These are phyloP conservation scores for Brachystomella parvula DNA, from an alignment of 1,140 invertebrate species.

Conservation along the genomic window DNA sequence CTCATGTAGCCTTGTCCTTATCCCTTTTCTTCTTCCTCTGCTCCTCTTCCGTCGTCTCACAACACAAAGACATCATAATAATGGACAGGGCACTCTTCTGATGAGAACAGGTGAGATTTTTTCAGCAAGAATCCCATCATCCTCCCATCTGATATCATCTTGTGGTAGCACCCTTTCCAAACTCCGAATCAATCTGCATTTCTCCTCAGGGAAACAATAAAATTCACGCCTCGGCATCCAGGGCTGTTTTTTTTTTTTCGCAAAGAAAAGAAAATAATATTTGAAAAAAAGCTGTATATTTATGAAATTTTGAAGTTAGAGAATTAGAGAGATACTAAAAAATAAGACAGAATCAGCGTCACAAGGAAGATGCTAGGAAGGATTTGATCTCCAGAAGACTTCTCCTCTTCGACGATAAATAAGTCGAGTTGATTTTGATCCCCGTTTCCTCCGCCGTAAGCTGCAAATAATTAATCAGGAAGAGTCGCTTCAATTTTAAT, in stretches of 20 bases:
- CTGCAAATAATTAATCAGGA: neutral
- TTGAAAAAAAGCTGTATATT: neutral
- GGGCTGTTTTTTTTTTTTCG: too few relatives aligned
- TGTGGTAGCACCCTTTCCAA: neutral
- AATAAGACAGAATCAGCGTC: neutral
- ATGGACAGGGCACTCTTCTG: neutral
- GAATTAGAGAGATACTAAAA: neutral
- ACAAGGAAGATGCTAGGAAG: neutral
- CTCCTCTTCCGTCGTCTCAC: conserved; percentile 8
- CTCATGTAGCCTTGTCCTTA: conserved; percentile 34
- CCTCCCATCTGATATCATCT: neutral
- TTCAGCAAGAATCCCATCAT: neutral
- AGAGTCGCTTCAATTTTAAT: neutral
- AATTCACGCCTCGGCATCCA: too few relatives aligned
- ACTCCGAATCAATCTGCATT: neutral
- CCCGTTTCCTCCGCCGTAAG: neutral
- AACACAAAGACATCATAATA: conserved; percentile 3
- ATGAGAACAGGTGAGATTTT: neutral
- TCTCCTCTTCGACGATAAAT: neutral
- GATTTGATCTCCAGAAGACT: neutral
- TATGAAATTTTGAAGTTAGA: neutral
- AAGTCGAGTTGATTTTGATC: neutral
- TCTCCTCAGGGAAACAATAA: too few relatives aligned
- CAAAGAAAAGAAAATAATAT: too few relatives aligned
- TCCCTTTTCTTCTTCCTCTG: conserved; percentile 15